Conservation (phyloP, 2,797 vertebrate species). For the Lindbergichthys nudifrons region DNA sequence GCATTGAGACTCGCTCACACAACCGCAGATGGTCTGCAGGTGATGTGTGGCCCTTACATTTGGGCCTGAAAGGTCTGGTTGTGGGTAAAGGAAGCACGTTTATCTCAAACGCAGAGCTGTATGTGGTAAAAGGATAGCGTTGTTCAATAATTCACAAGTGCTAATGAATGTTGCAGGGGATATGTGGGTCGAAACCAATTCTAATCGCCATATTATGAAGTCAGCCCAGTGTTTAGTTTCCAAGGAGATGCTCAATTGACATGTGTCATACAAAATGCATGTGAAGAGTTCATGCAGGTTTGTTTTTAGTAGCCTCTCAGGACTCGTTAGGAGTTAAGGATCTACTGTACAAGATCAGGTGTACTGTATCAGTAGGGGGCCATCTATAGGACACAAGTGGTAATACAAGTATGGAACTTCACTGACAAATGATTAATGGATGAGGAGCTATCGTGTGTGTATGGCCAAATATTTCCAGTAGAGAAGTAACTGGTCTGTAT, state of each 20-base stretch:
- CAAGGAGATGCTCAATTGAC: constrained; percentile 84
- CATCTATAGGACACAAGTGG: constrained; percentile 63
- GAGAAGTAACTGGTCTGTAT: constrained; percentile 7
- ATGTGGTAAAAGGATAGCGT: constrained; percentile 89
- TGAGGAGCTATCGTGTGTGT: constrained; percentile 7
- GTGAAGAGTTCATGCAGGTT: constrained; percentile 62
- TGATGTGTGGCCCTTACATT: constrained; percentile 52
- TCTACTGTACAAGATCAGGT: constrained; percentile 57
- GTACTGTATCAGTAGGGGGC: constrained; percentile 49
- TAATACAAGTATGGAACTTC: constrained; percentile 34
- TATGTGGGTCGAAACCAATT: constrained; percentile 89
- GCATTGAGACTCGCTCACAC: constrained; percentile 26
- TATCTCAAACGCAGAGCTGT: constrained; percentile 81
- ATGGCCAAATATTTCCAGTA: not conserved
- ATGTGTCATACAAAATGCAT: constrained; percentile 88
- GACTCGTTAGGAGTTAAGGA: constrained; percentile 58
- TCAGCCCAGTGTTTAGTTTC: constrained; percentile 89
- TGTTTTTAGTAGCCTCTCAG: constrained; percentile 56
- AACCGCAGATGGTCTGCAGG: constrained; percentile 20
- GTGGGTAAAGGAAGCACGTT: constrained; percentile 84
- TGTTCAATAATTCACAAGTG: constrained; percentile 91
- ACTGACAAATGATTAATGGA: constrained; percentile 14
- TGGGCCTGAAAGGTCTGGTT: constrained; percentile 77
- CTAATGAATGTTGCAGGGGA: constrained; percentile 94
- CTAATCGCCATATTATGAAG: constrained; percentile 90